These are phyloP conservation scores for Coptotermes formosanus DNA, from an alignment of 1,140 invertebrate genomes.

Conservation along the genomic window DNA sequence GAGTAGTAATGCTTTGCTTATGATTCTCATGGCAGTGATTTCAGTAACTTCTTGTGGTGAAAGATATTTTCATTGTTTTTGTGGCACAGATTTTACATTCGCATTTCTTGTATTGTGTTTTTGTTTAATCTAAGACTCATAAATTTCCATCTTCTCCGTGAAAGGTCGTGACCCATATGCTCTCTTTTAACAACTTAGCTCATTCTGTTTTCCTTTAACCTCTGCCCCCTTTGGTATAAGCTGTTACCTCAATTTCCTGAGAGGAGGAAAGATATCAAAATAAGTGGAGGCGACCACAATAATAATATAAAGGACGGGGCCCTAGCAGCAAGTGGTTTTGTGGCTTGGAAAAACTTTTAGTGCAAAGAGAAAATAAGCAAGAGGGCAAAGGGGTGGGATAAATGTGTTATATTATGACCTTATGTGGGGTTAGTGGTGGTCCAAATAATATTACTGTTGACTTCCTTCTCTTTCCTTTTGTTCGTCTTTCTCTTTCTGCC, in stretches of 20 bases:
- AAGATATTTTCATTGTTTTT: too few relatives aligned
- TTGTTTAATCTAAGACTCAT: neutral
- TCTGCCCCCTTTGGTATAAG: neutral
- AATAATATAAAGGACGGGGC: neutral
- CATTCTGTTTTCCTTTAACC: neutral
- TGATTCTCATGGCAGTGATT: too few relatives aligned
- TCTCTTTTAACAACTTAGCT: neutral
- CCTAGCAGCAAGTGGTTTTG: neutral
- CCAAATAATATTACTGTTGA: constrained; percentile 17
- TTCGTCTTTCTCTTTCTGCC: neutral
- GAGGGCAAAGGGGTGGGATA: neutral
- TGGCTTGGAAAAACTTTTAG: neutral
- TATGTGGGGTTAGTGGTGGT: neutral
- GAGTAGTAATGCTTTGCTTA: too few relatives aligned
- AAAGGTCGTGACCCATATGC: neutral
- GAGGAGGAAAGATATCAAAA: neutral
- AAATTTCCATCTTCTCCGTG: neutral
- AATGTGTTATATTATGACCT: constrained; percentile 5
- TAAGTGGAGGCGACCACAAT: neutral
- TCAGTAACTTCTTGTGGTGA: too few relatives aligned
- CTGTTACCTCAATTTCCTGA: neutral
- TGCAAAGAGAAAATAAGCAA: neutral
- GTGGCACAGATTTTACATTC: too few relatives aligned
- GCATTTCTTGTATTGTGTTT: neutral
- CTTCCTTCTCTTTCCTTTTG: neutral